These are phyloP conservation scores for Drosophila guanche DNA, from an alignment of 1,140 invertebrate genomes.

Conservation along the genomic window DNA sequence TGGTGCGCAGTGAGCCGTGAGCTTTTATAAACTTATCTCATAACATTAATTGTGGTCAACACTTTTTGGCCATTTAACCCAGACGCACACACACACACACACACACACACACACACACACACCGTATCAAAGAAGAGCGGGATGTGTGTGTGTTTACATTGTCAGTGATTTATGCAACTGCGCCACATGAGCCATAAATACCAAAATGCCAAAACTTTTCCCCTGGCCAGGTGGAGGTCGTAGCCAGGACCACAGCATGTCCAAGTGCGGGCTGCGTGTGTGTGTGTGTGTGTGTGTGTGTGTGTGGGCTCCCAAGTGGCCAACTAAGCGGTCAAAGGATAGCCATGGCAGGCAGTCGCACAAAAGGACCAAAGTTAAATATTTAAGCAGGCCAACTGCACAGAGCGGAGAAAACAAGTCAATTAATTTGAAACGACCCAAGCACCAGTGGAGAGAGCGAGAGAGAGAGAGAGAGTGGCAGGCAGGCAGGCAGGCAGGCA, in stretches of 20 bases:
- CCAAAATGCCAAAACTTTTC: constrained; percentile 78
- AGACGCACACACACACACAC: constrained; percentile 17
- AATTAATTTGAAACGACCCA: constrained; percentile 75
- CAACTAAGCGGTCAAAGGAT: constrained; percentile 78
- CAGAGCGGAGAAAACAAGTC: constrained; percentile 68
- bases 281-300: constrained; percentile 3
- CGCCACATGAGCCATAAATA: constrained; percentile 82
- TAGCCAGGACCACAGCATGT: background rate
- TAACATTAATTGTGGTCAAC: constrained; percentile 83
- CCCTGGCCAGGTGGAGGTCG: constrained; percentile 49
- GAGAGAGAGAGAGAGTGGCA: background rate
- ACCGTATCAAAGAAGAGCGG: background rate
- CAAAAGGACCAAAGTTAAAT: constrained; percentile 79
- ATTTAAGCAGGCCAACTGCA: constrained; percentile 66
- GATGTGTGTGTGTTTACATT: constrained; percentile 67
- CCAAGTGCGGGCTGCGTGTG: background rate
- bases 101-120: background rate
- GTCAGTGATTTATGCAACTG: constrained; percentile 82
- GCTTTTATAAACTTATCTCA: constrained; percentile 81
- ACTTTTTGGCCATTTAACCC: constrained; percentile 78
- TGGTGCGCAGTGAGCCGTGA: constrained; percentile 51
- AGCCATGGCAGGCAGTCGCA: constrained; percentile 24
- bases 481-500: too few species aligned
- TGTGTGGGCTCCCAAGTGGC: constrained; percentile 67
- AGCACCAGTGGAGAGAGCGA: background rate